Evolutionary conservation across 2,888 invertebrate species (phyloP).

Genomic region (Aelia acuminata): DNA sequence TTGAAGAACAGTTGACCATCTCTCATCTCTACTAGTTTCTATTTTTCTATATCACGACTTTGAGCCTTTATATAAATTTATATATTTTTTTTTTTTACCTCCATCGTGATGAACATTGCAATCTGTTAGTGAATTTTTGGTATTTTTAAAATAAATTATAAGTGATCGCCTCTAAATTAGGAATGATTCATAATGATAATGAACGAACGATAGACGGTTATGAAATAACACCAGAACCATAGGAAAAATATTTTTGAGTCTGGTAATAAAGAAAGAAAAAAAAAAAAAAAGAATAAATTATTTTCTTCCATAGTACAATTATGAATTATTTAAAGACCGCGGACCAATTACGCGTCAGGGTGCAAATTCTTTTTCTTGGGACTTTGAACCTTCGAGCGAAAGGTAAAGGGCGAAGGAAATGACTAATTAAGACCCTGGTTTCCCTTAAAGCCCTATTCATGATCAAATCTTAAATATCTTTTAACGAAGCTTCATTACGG

Average conservation of each 20-base stretch:
- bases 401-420: slow-evolving; percentile 6
- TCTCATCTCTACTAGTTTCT: too few relatives aligned
- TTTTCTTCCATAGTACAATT: neutral
- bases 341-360: neutral
- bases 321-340: neutral
- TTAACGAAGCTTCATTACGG: neutral
- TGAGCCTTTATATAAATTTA: too few relatives aligned
- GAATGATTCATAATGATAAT: too few relatives aligned
- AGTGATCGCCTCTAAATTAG: too few relatives aligned
- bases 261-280: neutral
- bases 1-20: too few relatives aligned
- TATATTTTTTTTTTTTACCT: too few relatives aligned
- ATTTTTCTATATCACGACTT: too few relatives aligned
- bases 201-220: too few relatives aligned
- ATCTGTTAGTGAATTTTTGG: too few relatives aligned
- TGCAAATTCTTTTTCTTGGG: neutral
- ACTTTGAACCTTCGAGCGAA: neutral
- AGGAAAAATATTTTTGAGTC: neutral
- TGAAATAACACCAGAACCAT: too few relatives aligned
- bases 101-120: too few relatives aligned
- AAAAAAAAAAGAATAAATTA: neutral
- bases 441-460: neutral
- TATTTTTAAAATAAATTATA: too few relatives aligned
- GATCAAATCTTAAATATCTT: neutral
- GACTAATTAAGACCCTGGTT: slow-evolving; percentile 1